Evolutionary conservation across 2,113 vertebrate genomes (phyloP).

Genomic region (Argyrosomus japonicus): DNA sequence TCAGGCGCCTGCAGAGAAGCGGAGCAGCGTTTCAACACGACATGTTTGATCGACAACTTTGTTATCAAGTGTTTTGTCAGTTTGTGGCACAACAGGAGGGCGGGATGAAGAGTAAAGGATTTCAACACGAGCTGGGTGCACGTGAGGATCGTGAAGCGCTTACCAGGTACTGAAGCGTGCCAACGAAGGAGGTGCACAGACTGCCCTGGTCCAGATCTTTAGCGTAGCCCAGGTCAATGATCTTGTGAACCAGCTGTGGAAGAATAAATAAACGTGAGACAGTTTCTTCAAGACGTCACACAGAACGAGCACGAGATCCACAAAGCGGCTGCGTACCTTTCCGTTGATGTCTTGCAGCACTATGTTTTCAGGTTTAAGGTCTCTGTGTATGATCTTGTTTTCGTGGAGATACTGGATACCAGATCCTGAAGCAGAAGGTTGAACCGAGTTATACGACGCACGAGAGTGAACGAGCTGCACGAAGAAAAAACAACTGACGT

Average conservation of each 20-base stretch:
- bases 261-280: not conserved
- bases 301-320: not conserved
- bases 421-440: constrained; percentile 84
- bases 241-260: constrained; percentile 92
- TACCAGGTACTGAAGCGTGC: constrained; percentile 97
- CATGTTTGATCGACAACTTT: not conserved
- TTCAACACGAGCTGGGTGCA: not conserved
- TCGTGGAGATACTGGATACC: constrained; percentile 98
- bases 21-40: not conserved
- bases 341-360: constrained; percentile 94
- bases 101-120: not conserved
- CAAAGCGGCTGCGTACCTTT: constrained; percentile 85
- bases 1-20: constrained; percentile 91
- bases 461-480: rapidly evolving
- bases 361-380: constrained; percentile 98
- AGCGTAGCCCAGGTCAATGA: constrained; percentile 98
- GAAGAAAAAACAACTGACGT: constrained; percentile 39
- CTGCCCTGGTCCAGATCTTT: constrained; percentile 99
- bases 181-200: constrained; percentile 97
- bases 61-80: not conserved
- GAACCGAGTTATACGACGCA: not conserved
- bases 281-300: not conserved
- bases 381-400: constrained; percentile 98
- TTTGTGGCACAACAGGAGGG: not conserved
- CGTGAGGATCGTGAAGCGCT: constrained; percentile 19